phyloP scores from a whole-genome alignment of 2,797 vertebrate species.

The Okamejei kenojei region DNA sequence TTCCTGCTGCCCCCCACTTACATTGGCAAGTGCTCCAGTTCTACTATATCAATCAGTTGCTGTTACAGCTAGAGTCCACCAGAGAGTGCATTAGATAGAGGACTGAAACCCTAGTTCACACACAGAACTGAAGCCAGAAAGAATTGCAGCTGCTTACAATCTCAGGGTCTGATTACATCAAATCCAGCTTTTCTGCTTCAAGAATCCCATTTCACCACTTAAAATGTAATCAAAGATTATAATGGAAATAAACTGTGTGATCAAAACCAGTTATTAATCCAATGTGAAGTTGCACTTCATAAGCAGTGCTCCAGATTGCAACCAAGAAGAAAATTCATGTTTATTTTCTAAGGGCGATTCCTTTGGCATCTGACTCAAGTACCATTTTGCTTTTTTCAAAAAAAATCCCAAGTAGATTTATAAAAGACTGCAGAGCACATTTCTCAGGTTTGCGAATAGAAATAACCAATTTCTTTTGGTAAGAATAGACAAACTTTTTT shows the following conservation, averaged over 20 bases:
- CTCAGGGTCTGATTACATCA: background rate
- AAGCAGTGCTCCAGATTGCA: background rate
- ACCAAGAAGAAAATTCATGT: background rate
- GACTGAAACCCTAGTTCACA: background rate
- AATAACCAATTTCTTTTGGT: background rate
- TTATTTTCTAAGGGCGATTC: background rate
- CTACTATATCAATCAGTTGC: background rate
- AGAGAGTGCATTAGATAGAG: background rate
- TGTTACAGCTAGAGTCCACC: background rate
- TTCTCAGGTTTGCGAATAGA: background rate
- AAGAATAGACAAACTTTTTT: no score
- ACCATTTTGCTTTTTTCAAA: background rate
- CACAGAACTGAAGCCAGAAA: background rate
- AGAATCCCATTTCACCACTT: background rate
- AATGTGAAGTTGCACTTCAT: background rate
- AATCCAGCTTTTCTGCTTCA: background rate
- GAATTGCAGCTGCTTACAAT: constrained; percentile 13
- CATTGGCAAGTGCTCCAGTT: background rate
- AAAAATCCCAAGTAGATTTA: no score
- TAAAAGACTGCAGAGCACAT: background rate
- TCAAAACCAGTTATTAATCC: constrained; percentile 10
- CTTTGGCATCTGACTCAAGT: background rate
- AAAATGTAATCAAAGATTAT: background rate
- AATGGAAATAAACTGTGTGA: background rate
- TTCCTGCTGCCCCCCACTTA: background rate